phyloP scores from a whole-genome alignment of 2,113 vertebrate genomes.

The Eulemur macaco region DNA sequence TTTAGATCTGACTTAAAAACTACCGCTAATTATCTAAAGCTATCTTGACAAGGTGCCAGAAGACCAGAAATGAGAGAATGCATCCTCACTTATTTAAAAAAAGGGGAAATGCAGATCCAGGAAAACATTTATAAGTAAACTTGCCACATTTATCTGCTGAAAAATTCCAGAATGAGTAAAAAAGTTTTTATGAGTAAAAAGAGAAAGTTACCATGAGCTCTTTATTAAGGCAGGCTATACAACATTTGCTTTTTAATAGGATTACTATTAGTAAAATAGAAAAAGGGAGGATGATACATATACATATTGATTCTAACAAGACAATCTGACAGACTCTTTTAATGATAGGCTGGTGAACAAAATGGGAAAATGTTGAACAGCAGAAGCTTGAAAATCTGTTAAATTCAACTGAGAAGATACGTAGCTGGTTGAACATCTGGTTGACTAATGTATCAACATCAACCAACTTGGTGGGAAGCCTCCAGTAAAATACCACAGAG shows the following conservation, averaged over 20 bases:
- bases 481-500: not conserved
- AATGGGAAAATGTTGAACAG: not conserved
- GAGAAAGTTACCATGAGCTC: not conserved
- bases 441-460: constrained; percentile 44
- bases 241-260: not conserved
- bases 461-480: constrained; percentile 1
- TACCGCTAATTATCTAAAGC: constrained; percentile 24
- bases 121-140: not conserved
- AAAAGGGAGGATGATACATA: not conserved
- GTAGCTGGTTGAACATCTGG: not conserved
- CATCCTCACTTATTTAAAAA: constrained; percentile 11
- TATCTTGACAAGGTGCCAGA: constrained; percentile 27
- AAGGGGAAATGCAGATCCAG: not conserved
- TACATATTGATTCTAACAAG: constrained; percentile 22
- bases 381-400: constrained; percentile 49
- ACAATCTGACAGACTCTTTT: constrained; percentile 26
- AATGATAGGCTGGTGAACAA: constrained; percentile 26
- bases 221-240: not conserved
- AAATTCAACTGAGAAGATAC: constrained; percentile 18
- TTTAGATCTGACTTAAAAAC: constrained; percentile 11
- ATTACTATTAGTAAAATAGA: constrained; percentile 44
- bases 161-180: not conserved
- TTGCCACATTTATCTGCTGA: not conserved
- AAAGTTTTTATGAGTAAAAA: not conserved
- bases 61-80: constrained; percentile 35